These are phyloP conservation scores for Hozukius guyotensis DNA, from an alignment of 2,797 vertebrate species.

Conservation along the genomic window DNA sequence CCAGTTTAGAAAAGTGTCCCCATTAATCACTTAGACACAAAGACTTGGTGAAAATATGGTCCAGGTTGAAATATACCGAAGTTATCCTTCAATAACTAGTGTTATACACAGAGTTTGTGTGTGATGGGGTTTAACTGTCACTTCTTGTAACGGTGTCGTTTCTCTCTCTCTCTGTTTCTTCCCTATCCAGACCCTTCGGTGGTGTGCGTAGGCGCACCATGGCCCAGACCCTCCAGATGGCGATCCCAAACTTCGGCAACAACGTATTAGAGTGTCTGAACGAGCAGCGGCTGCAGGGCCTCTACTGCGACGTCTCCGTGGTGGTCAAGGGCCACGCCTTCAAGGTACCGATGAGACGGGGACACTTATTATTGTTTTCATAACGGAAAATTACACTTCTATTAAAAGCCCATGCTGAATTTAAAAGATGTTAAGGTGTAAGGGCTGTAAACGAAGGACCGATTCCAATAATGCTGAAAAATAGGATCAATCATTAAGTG, in stretches of 20 bases:
- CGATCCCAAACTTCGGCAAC: slow-evolving; percentile 98
- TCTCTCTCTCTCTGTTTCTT: slow-evolving; percentile 1
- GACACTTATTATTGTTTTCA: not conserved
- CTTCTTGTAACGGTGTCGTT: not conserved
- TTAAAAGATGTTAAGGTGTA: not conserved
- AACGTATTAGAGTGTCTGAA: slow-evolving; percentile 97
- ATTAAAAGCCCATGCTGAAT: not conserved
- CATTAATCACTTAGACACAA: too few species aligned
- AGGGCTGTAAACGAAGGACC: not conserved
- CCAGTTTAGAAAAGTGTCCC: too few species aligned
- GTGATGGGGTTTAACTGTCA: not conserved
- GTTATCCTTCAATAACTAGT: not conserved
- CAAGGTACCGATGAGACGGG: slow-evolving; percentile 76
- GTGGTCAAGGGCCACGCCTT: slow-evolving; percentile 97
- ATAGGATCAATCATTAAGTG: too few species aligned
- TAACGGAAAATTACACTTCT: not conserved
- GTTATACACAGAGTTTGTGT: not conserved
- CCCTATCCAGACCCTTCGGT: slow-evolving; percentile 73
- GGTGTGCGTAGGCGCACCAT: slow-evolving; percentile 88
- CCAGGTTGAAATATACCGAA: too few species aligned
- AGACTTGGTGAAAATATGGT: too few species aligned
- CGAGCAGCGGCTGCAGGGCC: slow-evolving; percentile 96
- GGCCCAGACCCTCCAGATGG: slow-evolving; percentile 99
- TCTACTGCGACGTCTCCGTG: slow-evolving; percentile 96
- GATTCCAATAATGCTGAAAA: too few species aligned